Base-by-base conservation (phyloP, 2,888 invertebrate species). In the Lycaena phlaeas region DNA sequence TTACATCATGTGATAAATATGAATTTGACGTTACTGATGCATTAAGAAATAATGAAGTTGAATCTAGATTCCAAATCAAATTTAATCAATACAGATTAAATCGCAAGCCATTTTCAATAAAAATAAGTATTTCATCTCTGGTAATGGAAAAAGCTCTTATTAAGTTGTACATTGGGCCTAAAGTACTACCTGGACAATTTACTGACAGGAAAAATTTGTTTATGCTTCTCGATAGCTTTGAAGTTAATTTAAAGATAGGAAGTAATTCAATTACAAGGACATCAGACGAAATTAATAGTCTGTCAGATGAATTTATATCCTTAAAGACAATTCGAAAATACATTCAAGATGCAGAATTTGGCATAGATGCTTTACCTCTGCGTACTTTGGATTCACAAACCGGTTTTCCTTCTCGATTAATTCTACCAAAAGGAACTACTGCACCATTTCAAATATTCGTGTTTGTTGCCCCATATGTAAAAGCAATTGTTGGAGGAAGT, bases 141-240 rank as follows among this genome's bases (percentile, higher is more conserved):
- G 86, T 88, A 26, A 61, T 77, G 2, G 81, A 81, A 48, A 87
- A 88, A 58, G 89, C 87, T 9, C 68, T 87, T 25, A 71, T 92
- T 6, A 89, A 89, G 54, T 73, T 91, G 29, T 92, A 88, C 77
- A 62, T 92, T 26, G 92, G 90, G 43, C 92, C 92, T 2, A 91
- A 89, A 70, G 85, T 87, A 50, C 86, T 89, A 57, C 86, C 87
- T 27, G 85, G 86, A 40, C 84, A 86, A 53, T 74, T 87, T 31
- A 58, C 64, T 52, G 65, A 48, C 56, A 88, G 56, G 72, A 86
- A 72, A 69, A 85, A 86, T 50, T 74, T 86, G 47, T 90, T 89
- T 54, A 82, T 87, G 42, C 69, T 87, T 53, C 63, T 90, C 11
- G 91, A 91, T 57, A 67, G 67, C 42, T 89, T 90, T 71, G 70